phyloP scores from a whole-genome alignment of 2,888 invertebrate species.

The Operophtera brumata region DNA sequence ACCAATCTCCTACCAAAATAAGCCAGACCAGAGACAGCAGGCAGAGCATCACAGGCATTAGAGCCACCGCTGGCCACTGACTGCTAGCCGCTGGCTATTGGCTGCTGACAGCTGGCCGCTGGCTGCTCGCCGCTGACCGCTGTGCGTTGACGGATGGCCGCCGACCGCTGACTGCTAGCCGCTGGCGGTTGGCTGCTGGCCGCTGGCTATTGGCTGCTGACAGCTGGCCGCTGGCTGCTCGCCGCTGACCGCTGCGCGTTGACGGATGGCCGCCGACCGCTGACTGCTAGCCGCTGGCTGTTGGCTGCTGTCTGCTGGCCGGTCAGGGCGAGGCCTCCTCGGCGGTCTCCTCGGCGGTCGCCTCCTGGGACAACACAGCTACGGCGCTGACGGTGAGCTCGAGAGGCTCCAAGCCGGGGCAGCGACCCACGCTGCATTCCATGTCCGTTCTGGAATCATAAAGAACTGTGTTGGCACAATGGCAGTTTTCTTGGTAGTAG shows the following conservation, averaged over 20 bases:
- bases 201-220: too few species aligned
- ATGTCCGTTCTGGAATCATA: conserved; percentile 63
- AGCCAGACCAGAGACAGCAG: neutral
- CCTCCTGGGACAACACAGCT: conserved; percentile 47
- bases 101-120: too few species aligned
- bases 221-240: neutral
- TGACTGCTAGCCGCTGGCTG: neutral
- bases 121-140: too few species aligned
- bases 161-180: conserved; percentile 4
- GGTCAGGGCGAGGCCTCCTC: conserved; percentile 76
- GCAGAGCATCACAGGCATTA: conserved; percentile 4
- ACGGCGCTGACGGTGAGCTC: conserved; percentile 57
- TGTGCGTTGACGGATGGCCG: too few species aligned
- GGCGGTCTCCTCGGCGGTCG: conserved; percentile 57
- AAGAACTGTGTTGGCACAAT: neutral
- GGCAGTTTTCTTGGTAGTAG: too few species aligned
- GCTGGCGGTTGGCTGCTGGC: conserved; percentile 42
- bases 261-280: neutral
- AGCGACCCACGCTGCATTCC: conserved; percentile 75
- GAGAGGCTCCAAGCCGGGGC: conserved; percentile 54
- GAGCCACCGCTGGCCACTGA: neutral
- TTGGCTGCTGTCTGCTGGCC: neutral
- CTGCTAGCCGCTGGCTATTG: too few species aligned
- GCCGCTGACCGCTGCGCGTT: neutral
- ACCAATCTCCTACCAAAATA: neutral